A percentile compares a stretch with the other conserved stretches of the same genome.
Evolutionary conservation across 2,113 vertebrate genomes (phyloP).

Genomic region (Paralichthys olivaceus): DNA sequence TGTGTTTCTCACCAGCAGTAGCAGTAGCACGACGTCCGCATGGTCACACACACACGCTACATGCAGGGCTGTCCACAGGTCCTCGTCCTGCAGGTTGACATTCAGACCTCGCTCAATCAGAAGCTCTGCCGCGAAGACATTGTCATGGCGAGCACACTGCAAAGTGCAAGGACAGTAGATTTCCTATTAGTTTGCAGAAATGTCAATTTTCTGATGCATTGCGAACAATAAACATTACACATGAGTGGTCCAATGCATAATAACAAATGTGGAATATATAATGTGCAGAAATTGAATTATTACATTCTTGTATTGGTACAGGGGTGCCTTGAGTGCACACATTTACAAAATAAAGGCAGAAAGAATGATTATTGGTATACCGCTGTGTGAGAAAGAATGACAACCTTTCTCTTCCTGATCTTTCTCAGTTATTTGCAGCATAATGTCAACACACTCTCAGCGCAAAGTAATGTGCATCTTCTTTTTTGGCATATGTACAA

Average conservation of each 20-base stretch:
- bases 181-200: background rate
- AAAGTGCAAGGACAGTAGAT: constrained; percentile 31
- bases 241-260: constrained; percentile 8
- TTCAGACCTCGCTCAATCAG: constrained; percentile 92
- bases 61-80: constrained; percentile 95
- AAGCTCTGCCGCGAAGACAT: constrained; percentile 91
- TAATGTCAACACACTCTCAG: background rate
- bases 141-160: constrained; percentile 95
- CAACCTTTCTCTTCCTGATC: background rate
- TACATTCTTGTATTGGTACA: background rate
- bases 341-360: background rate
- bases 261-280: constrained; percentile 18
- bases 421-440: background rate
- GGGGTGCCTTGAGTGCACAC: background rate
- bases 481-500: background rate
- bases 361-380: background rate
- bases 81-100: constrained; percentile 94
- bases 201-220: background rate
- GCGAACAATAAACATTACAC: constrained; percentile 4
- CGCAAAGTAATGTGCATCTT: background rate
- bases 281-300: background rate
- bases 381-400: background rate
- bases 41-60: constrained; percentile 93
- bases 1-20: constrained; percentile 85
- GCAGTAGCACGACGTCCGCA: constrained; percentile 89